Evolutionary conservation across 2,113 vertebrate genomes (phyloP), one percentile per base, ranked within the genome.

Genomic region (Mixornis gularis): DNA sequence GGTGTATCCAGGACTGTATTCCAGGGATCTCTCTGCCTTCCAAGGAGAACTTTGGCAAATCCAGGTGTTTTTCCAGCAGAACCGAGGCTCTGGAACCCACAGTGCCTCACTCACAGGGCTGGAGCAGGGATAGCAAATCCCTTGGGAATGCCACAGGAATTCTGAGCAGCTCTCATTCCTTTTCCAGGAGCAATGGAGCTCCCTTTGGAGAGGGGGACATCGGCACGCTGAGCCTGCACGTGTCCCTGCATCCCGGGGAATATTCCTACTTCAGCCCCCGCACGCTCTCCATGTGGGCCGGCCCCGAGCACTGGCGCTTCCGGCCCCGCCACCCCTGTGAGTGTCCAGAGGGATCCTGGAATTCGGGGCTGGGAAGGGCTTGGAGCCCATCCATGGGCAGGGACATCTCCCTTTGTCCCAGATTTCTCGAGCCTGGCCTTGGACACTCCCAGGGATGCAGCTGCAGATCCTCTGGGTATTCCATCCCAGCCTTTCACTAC

Each of bases 181-280:
- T 69, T 96, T 90, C 30, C 87, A 98, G 98, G 78, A 97, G 92
- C 63, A 96, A 95, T 3, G 89, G 95, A 1, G 96, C 98, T 86
- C 91, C 97, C 7, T 95, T 98, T 0, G 97, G 97, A 34, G 96
- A 98, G 17, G 98, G 97, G 30, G 98, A 99, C 94, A 96, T 99
- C 7, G 30, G 93, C 62, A 97, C 97, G 27, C 98, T 99, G 98
- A 99, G 98, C 92, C 97, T 98, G 49, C 98, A 99, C 81, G 95
- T 99, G 46, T 99, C 99, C 27, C 97, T 98, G 94, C 97, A 98
- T 34, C 98, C 99, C 44, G 98, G 99, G 64, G 99, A 99, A 79
- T 99, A 99, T 65, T 99, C 99, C 14, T 99, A 99, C 97, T 99
- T 99, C 96, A 99, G 99, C 93, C 99, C 99, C 30, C 97, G 97